A percentile compares a stretch with the other conserved stretches of the same genome.
These are phyloP conservation scores for Tetranychus truncatus DNA, from an alignment of 2,888 invertebrate genomes.

Conservation along the genomic window DNA sequence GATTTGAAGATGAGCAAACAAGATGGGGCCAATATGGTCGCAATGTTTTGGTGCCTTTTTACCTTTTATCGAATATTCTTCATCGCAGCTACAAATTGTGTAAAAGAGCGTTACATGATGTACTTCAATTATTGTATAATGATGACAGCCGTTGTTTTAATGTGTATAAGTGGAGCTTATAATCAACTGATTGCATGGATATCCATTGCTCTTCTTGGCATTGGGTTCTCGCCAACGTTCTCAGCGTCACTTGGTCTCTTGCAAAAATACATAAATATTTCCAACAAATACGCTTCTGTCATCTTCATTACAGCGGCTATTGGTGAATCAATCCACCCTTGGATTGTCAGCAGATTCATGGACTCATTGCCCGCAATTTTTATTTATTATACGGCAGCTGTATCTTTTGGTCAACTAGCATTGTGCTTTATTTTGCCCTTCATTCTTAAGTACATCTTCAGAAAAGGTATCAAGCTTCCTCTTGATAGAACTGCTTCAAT, in stretches of 20 bases:
- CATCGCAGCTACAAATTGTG: neutral
- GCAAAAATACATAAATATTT: neutral
- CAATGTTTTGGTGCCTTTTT: neutral
- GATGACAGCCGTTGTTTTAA: neutral
- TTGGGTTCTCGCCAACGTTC: neutral
- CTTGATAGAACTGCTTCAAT: neutral
- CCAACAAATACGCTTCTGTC: neutral
- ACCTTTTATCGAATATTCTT: neutral
- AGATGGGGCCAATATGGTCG: neutral
- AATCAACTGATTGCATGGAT: neutral
- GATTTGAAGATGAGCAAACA: neutral
- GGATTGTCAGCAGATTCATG: neutral
- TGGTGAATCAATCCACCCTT: neutral
- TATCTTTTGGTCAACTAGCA: neutral
- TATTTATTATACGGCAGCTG: neutral
- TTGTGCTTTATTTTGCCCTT: neutral
- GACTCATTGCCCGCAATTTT: neutral
- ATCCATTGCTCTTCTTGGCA: neutral
- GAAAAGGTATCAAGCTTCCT: neutral
- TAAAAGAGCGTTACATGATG: neutral
- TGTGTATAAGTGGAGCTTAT: neutral
- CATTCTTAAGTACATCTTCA: neutral
- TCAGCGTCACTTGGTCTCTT: neutral
- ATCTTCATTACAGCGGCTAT: neutral
- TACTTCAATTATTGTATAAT: neutral